These are phyloP conservation scores for Seira sanloemensis DNA, from an alignment of 2,888 invertebrate species.

Conservation along the genomic window DNA sequence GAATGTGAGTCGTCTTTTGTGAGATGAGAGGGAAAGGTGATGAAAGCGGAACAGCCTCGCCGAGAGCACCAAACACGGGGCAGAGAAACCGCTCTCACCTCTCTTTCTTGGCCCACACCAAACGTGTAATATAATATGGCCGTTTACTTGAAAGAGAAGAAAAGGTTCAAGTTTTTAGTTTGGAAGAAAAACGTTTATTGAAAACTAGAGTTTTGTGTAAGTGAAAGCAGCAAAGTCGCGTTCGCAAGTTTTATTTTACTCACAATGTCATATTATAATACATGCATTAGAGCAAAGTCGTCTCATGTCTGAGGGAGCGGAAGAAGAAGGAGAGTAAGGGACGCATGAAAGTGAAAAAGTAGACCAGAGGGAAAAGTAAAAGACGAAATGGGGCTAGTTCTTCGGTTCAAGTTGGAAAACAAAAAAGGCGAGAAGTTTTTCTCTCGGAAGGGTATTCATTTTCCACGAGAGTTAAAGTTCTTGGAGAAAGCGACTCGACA, in stretches of 20 bases:
- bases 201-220: neutral
- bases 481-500: too few species aligned
- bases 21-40: neutral
- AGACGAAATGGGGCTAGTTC: too few species aligned
- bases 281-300: neutral
- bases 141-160: neutral
- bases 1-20: neutral
- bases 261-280: neutral
- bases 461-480: too few species aligned
- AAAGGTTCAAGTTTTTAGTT: neutral
- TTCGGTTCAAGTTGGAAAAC: too few species aligned
- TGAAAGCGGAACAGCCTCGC: neutral
- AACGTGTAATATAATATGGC: neutral
- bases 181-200: neutral
- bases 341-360: slow-evolving; percentile 32
- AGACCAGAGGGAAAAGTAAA: slow-evolving; percentile 20
- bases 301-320: neutral
- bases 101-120: neutral
- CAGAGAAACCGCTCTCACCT: neutral
- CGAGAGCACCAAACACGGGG: neutral
- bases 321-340: neutral
- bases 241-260: neutral
- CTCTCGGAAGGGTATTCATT: too few species aligned
- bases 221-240: neutral
- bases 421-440: too few species aligned